phyloP scores from a whole-genome alignment of 64 coral and sea anemone genomes.

The Actinia equina region DNA sequence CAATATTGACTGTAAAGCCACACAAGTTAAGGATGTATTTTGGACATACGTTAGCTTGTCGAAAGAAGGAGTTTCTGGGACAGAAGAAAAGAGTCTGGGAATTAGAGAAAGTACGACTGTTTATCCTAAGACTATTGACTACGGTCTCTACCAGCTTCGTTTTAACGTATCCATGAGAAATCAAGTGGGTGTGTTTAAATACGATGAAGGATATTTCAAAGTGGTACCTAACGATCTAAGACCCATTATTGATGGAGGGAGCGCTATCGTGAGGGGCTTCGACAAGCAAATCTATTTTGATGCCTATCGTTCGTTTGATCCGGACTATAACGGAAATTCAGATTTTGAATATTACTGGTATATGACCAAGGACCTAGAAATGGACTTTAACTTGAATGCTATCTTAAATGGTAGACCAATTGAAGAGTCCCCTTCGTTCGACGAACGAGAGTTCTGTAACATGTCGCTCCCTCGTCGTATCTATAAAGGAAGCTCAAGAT shows the following conservation, averaged over 20 bases:
- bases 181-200: constrained; percentile 14
- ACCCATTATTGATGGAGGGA: constrained; percentile 21
- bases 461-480: constrained; percentile 2
- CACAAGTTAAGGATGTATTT: background rate
- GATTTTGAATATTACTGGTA: constrained; percentile 29
- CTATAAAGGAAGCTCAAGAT: constrained; percentile 9
- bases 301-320: constrained; percentile 3
- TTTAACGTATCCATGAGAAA: constrained; percentile 24
- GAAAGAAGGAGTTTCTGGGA: background rate
- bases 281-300: background rate
- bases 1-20: constrained; percentile 11
- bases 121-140: background rate
- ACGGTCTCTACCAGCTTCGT: background rate
- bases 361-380: background rate
- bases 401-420: background rate
- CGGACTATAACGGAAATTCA: constrained; percentile 20
- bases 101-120: background rate
- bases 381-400: background rate
- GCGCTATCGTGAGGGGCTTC: background rate
- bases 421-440: constrained; percentile 8
- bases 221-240: constrained; percentile 12
- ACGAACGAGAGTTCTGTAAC: constrained; percentile 17
- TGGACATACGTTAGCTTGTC: background rate
- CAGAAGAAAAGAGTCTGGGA: background rate
- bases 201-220: constrained; percentile 9